Base-by-base conservation (phyloP, 2,888 invertebrate genomes). In the Stenichneumon culpator region DNA sequence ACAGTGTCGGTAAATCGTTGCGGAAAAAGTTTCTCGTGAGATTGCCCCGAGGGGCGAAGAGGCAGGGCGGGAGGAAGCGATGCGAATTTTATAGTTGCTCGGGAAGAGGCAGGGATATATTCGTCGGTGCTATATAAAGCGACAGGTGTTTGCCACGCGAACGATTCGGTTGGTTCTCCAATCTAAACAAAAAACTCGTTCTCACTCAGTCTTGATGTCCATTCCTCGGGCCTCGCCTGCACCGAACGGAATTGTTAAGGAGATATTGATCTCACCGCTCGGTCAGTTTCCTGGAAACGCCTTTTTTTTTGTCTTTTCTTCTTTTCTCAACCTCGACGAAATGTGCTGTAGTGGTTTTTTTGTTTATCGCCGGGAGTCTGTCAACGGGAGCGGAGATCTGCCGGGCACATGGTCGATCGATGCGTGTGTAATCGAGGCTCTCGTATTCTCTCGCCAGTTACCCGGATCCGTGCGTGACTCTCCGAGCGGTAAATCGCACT, bases 41-140 rank as follows among this genome's bases (percentile, higher is more conserved):
- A 60, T 52, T 57, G 36, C 32, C 63, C 39, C 54, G 52, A 19
- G 32, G n/a, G 50, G 52, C 52, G 32, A 52, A 0, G 28, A 6
- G 11, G 50, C 14, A 9, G 6, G 11, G 2, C 11, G 5, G 9
- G 16, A 3, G 25, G 9, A 3, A 19, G 3, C 22, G 57, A 57
- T 57, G 57, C 22, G 57, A 57, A 57, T 57, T 57, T 57, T 14
- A 57, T 57, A 25, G 25, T 25, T 4, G 22, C 19, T 0, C 11
- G 44, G 14, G 14, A 44, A 22, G 11, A 14, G 11, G 14, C 44
- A 44, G 47, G 19, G 6, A 57, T 47, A 73, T 78, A 57, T 67
- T 44, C 44, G 67, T 63, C 16, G 25, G n/a, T 74, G 52, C 52
- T 74, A 78, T 81, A 82, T 86, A 87, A 67, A 84, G 82, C 82